phyloP scores from a whole-genome alignment of 2,113 vertebrate species.

The Aleadryas rufinucha region DNA sequence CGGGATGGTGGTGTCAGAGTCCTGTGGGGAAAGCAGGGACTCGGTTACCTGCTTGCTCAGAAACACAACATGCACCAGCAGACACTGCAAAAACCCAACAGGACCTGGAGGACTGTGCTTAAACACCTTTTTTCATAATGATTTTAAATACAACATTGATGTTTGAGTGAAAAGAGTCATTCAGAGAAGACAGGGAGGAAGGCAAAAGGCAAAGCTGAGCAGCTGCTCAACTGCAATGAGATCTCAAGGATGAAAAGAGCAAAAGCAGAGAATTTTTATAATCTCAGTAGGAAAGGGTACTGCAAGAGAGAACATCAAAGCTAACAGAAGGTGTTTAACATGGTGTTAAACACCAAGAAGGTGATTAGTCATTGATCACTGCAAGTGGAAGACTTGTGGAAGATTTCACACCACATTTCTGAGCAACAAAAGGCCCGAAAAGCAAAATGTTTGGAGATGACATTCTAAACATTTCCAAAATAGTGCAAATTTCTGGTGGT shows the following conservation, averaged over 20 bases:
- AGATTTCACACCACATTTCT: background rate
- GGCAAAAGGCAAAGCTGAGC: background rate
- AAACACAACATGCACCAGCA: background rate
- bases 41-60: constrained; percentile 46
- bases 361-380: background rate
- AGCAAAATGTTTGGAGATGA: background rate
- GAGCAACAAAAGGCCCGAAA: background rate
- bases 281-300: background rate
- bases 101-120: background rate
- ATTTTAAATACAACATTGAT: background rate
- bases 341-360: background rate
- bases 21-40: constrained; percentile 79
- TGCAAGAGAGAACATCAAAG: background rate
- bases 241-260: background rate
- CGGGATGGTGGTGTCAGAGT: constrained; percentile 93
- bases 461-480: no score
- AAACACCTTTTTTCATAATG: background rate
- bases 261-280: background rate
- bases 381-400: background rate
- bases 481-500: background rate
- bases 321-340: background rate
- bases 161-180: background rate
- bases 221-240: background rate
- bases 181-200: background rate
- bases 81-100: background rate